Evolutionary conservation across 2,113 vertebrate genomes (phyloP), one percentile per base, ranked within the genome.

Genomic region (Callochromis pleurospilus): DNA sequence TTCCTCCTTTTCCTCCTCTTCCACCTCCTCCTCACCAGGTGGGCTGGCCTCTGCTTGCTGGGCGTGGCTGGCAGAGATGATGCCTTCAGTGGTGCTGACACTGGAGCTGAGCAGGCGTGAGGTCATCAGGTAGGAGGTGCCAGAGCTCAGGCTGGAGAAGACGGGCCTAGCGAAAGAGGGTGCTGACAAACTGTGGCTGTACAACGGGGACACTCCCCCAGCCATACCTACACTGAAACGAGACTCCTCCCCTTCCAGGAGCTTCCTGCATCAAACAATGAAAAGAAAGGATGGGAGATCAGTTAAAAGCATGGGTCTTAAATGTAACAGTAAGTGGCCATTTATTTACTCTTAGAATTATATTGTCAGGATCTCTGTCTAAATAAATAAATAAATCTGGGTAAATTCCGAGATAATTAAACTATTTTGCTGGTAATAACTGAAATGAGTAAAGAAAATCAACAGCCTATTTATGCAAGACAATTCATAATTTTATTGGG

Each of bases 211-310:
- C 85, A 97, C 89, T 0, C 97, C 97, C 83, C 96, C 96, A 7
- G 95, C 92, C 93, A 96, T 93, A 9, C 98, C 98, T 3, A 97
- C 97, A 0, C 96, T 98, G 87, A 99, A 97, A n/a, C 98, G 96
- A 62, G 97, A 98, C 94, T 99, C 98, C 55, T 99, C 98, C 8
- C 98, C 98, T 95, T 99, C 98, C 95, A 99, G 93, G 6, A 99
- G 95, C 65, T 99, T 99, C 92, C 98, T 99, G 92, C 45, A 65
- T 7, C 45, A 33, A 62, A 81, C 13, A 40, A 5, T 14, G n/a
- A 83, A 60, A 79, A 81, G 24, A 68, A 15, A 82, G 17, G 36
- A 73, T 54, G 6, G 9, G 33, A 75, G 6, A 7, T 84, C 5
- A 9, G 17, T 79, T 77, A 36, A 17, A 70, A 21, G 17, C 4